phyloP scores from a whole-genome alignment of 2,888 invertebrate species.

The Danaus chrysippus region DNA sequence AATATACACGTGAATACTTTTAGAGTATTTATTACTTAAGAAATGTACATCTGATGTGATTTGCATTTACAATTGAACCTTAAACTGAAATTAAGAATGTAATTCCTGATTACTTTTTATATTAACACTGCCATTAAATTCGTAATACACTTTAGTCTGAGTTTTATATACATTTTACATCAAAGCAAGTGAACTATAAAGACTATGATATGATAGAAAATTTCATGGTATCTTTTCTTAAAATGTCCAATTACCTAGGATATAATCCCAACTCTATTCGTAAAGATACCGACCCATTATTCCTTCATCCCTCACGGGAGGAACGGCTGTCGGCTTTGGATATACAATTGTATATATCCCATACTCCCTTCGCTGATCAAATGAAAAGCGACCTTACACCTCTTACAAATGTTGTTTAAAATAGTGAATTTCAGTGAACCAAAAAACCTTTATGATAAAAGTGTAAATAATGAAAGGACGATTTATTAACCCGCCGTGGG shows the following conservation, averaged over 20 bases:
- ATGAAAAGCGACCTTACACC: constrained; percentile 11
- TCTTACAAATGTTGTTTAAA: neutral
- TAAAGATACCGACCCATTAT: constrained; percentile 22
- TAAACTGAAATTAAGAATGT: neutral
- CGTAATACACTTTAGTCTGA: neutral
- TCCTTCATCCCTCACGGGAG: constrained; percentile 23
- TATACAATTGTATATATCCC: constrained; percentile 15
- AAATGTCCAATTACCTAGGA: constrained; percentile 15
- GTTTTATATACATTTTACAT: too few relatives aligned
- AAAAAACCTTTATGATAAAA: neutral
- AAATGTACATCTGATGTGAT: neutral
- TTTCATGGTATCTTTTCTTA: neutral
- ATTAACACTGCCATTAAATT: constrained; percentile 9
- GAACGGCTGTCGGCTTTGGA: constrained; percentile 19
- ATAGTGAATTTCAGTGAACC: neutral
- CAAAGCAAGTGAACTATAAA: too few relatives aligned
- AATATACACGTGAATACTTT: neutral
- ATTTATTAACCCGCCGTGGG: too few relatives aligned
- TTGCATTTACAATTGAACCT: neutral
- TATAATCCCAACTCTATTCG: constrained; percentile 23
- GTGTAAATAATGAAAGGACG: neutral
- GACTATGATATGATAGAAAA: neutral
- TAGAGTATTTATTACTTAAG: neutral
- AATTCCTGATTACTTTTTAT: neutral
- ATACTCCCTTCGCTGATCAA: constrained; percentile 24